Evolutionary conservation across 2,888 invertebrate genomes (phyloP), one percentile per base, ranked within the genome.

Genomic region (Tinea pellionella): DNA sequence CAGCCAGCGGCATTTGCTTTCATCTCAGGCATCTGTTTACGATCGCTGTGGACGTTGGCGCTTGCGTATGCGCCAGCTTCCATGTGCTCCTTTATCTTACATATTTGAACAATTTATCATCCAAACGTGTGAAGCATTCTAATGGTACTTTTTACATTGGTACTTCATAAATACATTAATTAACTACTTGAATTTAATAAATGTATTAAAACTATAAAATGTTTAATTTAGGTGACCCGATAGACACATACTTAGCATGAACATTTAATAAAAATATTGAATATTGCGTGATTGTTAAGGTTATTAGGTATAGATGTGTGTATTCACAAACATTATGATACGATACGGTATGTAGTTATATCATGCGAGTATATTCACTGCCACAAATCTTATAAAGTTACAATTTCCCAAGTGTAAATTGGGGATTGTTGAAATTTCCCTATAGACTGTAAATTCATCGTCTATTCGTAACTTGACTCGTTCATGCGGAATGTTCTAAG

Each of bases 11-110:
- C 78, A 78, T 47, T 16, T 30, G 76, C 86, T 85, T 82, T 83
- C 84, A 83, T 82, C 81, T 84, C 70, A 64, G 72, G 73, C 75
- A 72, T 73, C 72, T 80, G 74, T 80, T 77, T 78, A 79, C 78
- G 72, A 73, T 72, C 70, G 16, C 8, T 18, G 53, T 15, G 24
- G 57, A 57, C 9, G 15, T 7, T 63, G 24, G 61, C 61, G 59
- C 58, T 60, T 24, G 61, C 47, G 51, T 61, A 63, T 62, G 60
- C 59, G 60, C 60, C 32, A 24, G 57, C 53, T 53, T 53, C 53
- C 24, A 53, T 19, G 24, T 24, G 53, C 53, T 53, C n/a, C 53
- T 53, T 53, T 53, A 53, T 53, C 53, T 15, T 24, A 24, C 24
- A 53, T 24, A 24, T 53, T 53, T 53, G 53, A 24, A 53, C 24